These are phyloP conservation scores for Acrobasis suavella DNA, from an alignment of 2,888 invertebrate genomes.

Conservation along the genomic window DNA sequence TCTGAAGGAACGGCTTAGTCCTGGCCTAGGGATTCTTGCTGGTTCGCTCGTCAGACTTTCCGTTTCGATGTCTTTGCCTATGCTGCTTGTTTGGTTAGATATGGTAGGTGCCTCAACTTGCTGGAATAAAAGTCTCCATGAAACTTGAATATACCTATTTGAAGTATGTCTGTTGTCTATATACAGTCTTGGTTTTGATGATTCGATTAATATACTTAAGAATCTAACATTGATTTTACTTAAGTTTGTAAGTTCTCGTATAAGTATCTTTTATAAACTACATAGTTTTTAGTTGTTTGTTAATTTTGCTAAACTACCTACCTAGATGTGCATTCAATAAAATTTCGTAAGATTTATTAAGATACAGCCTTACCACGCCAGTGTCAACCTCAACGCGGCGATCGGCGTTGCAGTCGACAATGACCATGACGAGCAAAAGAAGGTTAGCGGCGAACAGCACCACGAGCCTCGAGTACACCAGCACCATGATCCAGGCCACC, in stretches of 20 bases:
- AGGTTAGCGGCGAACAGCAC: conserved; percentile 76
- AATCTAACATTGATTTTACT: no score
- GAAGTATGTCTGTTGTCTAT: no score
- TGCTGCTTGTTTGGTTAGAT: conserved; percentile 31
- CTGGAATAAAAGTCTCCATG: conserved; percentile 32
- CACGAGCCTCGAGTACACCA: conserved; percentile 70
- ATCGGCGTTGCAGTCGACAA: conserved; percentile 50
- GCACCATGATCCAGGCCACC: conserved; percentile 70
- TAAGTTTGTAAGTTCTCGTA: no score
- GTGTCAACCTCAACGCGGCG: conserved; percentile 28
- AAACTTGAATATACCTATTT: neutral
- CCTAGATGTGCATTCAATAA: no score
- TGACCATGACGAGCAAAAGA: conserved; percentile 50
- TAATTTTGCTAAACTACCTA: no score
- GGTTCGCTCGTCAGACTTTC: conserved; percentile 34
- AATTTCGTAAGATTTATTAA: neutral
- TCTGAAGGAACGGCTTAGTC: conserved; percentile 41
- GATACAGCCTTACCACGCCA: conserved; percentile 22
- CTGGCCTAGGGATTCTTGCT: conserved; percentile 56
- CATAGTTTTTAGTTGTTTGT: no score
- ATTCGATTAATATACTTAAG: no score
- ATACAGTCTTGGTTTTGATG: no score
- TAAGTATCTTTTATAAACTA: no score
- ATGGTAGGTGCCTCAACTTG: conserved; percentile 45
- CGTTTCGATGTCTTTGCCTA: conserved; percentile 39